These are phyloP conservation scores for Anarrhichthys ocellatus DNA, from an alignment of 2,113 vertebrate genomes.

Conservation along the genomic window DNA sequence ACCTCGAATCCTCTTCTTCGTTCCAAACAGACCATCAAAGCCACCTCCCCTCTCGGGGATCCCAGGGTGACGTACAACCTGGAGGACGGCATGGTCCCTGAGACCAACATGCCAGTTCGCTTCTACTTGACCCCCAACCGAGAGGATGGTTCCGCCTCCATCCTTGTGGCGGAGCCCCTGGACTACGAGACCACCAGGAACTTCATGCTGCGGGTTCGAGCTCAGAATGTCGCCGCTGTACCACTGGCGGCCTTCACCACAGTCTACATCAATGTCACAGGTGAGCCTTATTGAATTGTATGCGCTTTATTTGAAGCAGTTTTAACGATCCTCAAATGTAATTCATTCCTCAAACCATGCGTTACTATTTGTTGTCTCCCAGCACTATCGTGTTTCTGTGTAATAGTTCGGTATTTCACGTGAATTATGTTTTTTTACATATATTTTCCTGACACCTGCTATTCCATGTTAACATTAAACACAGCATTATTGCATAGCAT, in stretches of 20 bases:
- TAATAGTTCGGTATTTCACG: not conserved
- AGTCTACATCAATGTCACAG: conserved; percentile 87
- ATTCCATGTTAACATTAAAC: not conserved
- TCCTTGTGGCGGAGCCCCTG: conserved; percentile 89
- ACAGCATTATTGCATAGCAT: not conserved
- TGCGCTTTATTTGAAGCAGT: not conserved
- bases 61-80: conserved; percentile 90
- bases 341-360: not conserved
- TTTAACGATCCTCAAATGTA: not conserved
- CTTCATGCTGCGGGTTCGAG: conserved; percentile 88
- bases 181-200: conserved; percentile 89
- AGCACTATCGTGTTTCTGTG: not conserved
- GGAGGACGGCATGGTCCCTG: conserved; percentile 90
- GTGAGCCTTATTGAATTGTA: conserved; percentile 63
- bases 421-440: not conserved
- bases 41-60: conserved; percentile 89
- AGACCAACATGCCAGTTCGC: conserved; percentile 90
- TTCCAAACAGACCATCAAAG: conserved; percentile 87
- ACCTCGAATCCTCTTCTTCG: conserved; percentile 1
- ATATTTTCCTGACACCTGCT: no score
- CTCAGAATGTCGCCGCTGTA: conserved; percentile 89
- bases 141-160: conserved; percentile 88
- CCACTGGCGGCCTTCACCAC: conserved; percentile 88
- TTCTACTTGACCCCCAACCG: conserved; percentile 93
- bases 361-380: not conserved